These are phyloP conservation scores for Hylomyscus alleni DNA, from an alignment of 2,797 vertebrate species.

Conservation along the genomic window DNA sequence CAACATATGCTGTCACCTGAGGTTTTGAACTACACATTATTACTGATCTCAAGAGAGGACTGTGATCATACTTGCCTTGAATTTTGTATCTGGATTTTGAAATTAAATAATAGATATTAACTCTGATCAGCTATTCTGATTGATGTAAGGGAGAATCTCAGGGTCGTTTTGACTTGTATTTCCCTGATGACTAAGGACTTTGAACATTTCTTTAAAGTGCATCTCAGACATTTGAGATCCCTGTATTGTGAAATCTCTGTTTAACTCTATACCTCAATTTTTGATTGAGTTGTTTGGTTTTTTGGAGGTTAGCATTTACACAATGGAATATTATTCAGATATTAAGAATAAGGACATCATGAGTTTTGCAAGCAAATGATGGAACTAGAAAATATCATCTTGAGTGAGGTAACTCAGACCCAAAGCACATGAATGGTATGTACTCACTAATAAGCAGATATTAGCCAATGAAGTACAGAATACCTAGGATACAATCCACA, in stretches of 20 bases:
- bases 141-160: neutral
- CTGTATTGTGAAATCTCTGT: neutral
- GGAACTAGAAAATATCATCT: neutral
- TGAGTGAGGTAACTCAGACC: neutral
- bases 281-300: neutral
- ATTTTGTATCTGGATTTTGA: neutral
- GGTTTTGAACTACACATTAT: neutral
- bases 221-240: neutral
- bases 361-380: neutral
- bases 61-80: neutral
- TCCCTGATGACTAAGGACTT: neutral
- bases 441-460: neutral
- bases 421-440: neutral
- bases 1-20: neutral
- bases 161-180: neutral
- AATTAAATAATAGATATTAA: neutral
- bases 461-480: neutral
- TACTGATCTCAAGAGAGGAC: neutral
- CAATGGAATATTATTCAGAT: neutral
- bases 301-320: neutral
- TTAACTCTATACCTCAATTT: neutral
- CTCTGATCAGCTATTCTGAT: neutral
- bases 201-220: neutral
- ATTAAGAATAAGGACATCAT: neutral
- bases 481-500: neutral